Conservation (phyloP, 1,140 invertebrate species). For the Listronotus bonariensis region DNA sequence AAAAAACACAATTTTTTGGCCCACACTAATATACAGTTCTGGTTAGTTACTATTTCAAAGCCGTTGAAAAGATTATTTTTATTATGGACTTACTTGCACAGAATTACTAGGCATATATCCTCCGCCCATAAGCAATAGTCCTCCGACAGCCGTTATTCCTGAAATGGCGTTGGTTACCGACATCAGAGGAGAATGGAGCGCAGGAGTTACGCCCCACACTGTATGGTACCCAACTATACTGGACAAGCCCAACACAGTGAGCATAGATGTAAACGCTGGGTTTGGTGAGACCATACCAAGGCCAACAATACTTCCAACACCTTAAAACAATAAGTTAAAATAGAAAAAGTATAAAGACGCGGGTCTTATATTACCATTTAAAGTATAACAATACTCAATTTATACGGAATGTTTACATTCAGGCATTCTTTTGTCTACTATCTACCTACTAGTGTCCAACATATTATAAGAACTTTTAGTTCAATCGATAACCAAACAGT, state of each 20-base stretch:
- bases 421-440: too few species aligned
- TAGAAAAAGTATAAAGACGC: too few species aligned
- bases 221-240: constrained; percentile 89
- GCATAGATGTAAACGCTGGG: constrained; percentile 83
- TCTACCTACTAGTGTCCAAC: too few species aligned
- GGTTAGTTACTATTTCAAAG: too few species aligned
- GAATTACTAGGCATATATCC: constrained; percentile 73
- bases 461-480: too few species aligned
- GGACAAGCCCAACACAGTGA: constrained; percentile 81
- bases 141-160: constrained; percentile 89
- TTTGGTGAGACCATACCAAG: constrained; percentile 80
- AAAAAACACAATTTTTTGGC: too few species aligned
- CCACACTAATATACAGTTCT: too few species aligned
- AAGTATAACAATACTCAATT: too few species aligned
- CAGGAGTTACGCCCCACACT: constrained; percentile 90
- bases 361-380: too few species aligned
- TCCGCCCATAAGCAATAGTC: constrained; percentile 80
- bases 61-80: too few species aligned
- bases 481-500: too few species aligned
- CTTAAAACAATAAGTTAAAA: constrained; percentile 59
- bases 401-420: too few species aligned
- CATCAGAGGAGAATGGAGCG: constrained; percentile 90
- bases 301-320: constrained; percentile 69
- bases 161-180: constrained; percentile 92
- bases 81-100: constrained; percentile 61